Evolutionary conservation across 2,888 invertebrate species (phyloP).

Genomic region (Phengaris alcon): DNA sequence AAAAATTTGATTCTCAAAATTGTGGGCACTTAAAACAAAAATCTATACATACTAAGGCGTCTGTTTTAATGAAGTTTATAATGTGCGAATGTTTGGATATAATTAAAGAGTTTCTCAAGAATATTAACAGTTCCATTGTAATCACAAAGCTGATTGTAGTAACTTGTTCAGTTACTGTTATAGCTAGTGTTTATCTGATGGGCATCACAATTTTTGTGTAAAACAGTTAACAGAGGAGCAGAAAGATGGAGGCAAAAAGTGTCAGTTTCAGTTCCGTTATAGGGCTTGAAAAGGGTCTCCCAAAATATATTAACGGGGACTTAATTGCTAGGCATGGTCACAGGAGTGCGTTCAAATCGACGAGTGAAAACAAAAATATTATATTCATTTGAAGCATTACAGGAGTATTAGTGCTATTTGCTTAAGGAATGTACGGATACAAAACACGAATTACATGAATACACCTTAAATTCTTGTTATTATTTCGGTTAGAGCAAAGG

Average conservation of each 20-base stretch:
- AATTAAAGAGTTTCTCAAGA: not conserved
- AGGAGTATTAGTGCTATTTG: not conserved
- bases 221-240: not conserved
- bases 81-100: conserved; percentile 14
- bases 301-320: not conserved
- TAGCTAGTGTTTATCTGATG: not conserved
- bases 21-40: not conserved
- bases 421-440: not conserved
- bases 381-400: too few relatives aligned
- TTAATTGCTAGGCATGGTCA: not conserved
- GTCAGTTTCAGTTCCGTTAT: not conserved
- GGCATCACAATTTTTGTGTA: not conserved
- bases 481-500: not conserved
- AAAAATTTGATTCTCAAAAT: too few relatives aligned
- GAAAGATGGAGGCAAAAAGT: not conserved
- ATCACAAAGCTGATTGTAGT: conserved; percentile 11
- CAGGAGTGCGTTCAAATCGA: too few relatives aligned
- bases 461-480: not conserved
- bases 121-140: conserved; percentile 18
- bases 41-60: not conserved
- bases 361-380: too few relatives aligned
- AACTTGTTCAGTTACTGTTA: conserved; percentile 2
- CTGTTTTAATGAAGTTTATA: not conserved
- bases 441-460: not conserved
- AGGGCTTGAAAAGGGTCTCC: not conserved